A percentile compares a stretch with the other conserved stretches of the same genome.
These are phyloP conservation scores for Cuniculus paca DNA, from an alignment of 2,797 vertebrate genomes.

Conservation along the genomic window DNA sequence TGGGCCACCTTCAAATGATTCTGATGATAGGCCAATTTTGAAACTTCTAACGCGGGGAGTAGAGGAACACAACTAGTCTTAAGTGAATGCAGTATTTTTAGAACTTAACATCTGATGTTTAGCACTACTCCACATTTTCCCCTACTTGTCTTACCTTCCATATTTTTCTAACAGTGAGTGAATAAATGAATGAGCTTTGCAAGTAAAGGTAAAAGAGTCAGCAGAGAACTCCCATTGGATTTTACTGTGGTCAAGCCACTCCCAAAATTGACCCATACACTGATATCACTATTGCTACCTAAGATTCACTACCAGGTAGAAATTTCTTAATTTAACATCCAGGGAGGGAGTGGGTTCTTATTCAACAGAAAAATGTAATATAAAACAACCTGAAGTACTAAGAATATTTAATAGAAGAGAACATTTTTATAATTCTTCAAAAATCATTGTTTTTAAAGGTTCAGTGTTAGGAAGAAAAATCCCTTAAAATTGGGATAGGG, in stretches of 20 bases:
- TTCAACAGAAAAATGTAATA: slow-evolving; percentile 50
- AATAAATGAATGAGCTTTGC: neutral
- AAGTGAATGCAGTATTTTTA: neutral
- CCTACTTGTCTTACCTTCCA: neutral
- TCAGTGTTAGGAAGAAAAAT: slow-evolving; percentile 60
- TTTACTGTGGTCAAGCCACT: neutral
- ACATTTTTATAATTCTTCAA: slow-evolving; percentile 63
- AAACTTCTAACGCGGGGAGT: slow-evolving; percentile 34
- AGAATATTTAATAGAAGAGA: slow-evolving; percentile 43
- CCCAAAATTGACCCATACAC: neutral
- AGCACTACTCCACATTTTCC: neutral
- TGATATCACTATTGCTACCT: neutral
- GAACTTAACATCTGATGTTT: neutral
- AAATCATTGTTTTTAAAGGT: slow-evolving; percentile 57
- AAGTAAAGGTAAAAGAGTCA: neutral
- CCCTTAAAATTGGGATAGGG: slow-evolving; percentile 59
- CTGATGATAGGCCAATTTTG: neutral
- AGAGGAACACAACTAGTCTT: neutral
- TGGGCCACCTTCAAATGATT: neutral
- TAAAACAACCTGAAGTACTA: slow-evolving; percentile 54
- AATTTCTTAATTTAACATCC: slow-evolving; percentile 26
- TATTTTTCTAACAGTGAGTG: slow-evolving; percentile 46
- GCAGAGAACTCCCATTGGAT: neutral
- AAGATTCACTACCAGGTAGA: neutral
- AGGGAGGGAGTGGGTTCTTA: neutral